These are phyloP conservation scores for Sthenelais limicola DNA, from an alignment of 2,888 invertebrate genomes.

Conservation along the genomic window DNA sequence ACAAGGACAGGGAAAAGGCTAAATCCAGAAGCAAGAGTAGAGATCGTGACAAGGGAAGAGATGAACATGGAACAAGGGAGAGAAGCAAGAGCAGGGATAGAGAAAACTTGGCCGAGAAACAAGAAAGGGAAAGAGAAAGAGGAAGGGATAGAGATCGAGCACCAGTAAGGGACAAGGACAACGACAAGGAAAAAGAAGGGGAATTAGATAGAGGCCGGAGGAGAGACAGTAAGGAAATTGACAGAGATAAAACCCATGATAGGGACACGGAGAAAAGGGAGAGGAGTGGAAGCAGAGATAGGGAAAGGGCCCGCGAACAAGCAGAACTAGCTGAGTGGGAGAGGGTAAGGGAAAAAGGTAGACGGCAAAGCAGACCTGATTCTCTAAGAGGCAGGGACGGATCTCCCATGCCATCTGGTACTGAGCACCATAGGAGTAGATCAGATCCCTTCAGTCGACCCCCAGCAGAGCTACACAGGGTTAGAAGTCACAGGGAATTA, in stretches of 20 bases:
- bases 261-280: constrained; percentile 24
- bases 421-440: constrained; percentile 7
- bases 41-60: constrained; percentile 12
- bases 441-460: constrained; percentile 20
- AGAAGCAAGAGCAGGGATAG: constrained; percentile 14
- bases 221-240: no score
- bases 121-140: constrained; percentile 1
- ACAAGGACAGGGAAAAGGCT: constrained; percentile 2
- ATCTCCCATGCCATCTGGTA: background rate
- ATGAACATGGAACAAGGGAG: background rate
- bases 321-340: no score
- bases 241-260: no score
- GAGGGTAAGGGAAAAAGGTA: constrained; percentile 5
- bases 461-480: constrained; percentile 9
- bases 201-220: constrained; percentile 1
- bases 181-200: constrained; percentile 1
- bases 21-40: background rate
- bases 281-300: constrained; percentile 12
- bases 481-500: constrained; percentile 24
- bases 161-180: background rate
- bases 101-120: no score
- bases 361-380: background rate
- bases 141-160: constrained; percentile 1
- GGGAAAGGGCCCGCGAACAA: no score
- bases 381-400: constrained; percentile 4